Percentiles rank a stretch among this genome's conserved stretches.
phyloP scores from a whole-genome alignment of 2,888 invertebrate species.

The Drosophila cracens region DNA sequence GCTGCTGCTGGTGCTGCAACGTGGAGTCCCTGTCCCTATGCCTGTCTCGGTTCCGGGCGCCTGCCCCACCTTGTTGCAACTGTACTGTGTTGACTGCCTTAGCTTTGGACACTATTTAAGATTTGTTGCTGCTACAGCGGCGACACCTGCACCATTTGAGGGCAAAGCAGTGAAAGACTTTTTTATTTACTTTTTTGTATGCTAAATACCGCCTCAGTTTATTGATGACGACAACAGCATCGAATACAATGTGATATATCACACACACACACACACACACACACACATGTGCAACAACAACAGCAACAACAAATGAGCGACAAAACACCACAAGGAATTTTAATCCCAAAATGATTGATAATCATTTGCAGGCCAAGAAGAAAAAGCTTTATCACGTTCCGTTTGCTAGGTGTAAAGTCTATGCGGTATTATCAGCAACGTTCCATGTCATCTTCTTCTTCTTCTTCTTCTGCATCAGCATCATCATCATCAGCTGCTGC shows the following conservation, averaged over 20 bases:
- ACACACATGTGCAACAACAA: neutral
- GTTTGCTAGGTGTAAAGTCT: conserved; percentile 73
- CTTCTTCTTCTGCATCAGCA: conserved; percentile 23
- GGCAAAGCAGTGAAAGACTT: conserved; percentile 56
- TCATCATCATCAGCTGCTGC: conserved; percentile 27
- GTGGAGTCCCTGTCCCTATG: conserved; percentile 1
- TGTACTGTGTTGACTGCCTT: conserved; percentile 12
- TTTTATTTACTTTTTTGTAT: conserved; percentile 49
- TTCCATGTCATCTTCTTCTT: conserved; percentile 28
- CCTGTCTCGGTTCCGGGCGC: conserved; percentile 6
- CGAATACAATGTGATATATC: conserved; percentile 69
- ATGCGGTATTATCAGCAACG: conserved; percentile 66
- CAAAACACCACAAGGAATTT: conserved; percentile 82
- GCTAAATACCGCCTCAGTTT: conserved; percentile 76
- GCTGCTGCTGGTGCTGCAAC: neutral
- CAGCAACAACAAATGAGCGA: conserved; percentile 70
- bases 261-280: neutral
- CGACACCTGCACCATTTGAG: conserved; percentile 72
- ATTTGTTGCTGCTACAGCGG: conserved; percentile 57
- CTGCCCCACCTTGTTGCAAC: conserved; percentile 28
- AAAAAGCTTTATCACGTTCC: conserved; percentile 80
- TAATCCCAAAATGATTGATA: conserved; percentile 81
- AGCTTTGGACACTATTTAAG: conserved; percentile 51
- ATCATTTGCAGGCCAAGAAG: conserved; percentile 68
- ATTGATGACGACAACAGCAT: conserved; percentile 77